Evolutionary conservation across 1,140 invertebrate species (phyloP), one percentile per base, ranked within the genome.

Genomic region (Monochamus saltuarius): DNA sequence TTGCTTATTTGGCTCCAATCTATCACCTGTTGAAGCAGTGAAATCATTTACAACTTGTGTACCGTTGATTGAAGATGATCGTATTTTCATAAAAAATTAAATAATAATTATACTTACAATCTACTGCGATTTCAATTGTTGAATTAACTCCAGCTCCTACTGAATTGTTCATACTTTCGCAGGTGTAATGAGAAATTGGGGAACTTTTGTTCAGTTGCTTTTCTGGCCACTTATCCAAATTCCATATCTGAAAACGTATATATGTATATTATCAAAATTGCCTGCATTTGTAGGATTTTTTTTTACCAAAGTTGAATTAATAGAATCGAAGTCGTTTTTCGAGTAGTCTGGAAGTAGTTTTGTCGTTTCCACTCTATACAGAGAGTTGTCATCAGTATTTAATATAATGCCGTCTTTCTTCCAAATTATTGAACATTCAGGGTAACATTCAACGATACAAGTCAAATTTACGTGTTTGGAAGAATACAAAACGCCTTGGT

Each of bases 391-490:
- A 17, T 81, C 74, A 35, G 82, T 82, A 62, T 89, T 82, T 55
- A 91, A 85, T 0, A 81, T 77, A 2, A 78, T 73, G 6, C 85
- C 87, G 69, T 92, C 86, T 73, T 90, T 92, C 46, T 87, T 81
- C 94, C 94, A 96, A 10, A 86, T 81, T 42, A 96, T 87, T 35
- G 85, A 83, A 75, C 93, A 95, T 9, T 89, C 79, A 0, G 93
- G 92, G 6, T 86, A 90, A 74, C 93, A 95, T 73, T 96, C 92
- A 16, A 95, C 89, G 64, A 90, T 85, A 74, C 93, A 96, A 6
- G 88, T 89, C 8, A 95, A 82, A 51, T 84, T 90, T 40, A 94
- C 88, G 69, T 89, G 87, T 83, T 81, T 9, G 84, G 84, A 56
- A 11, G 65, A 69, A 86, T 89, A 74, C 86, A 88, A 8, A 89